Evolutionary conservation across 2,797 vertebrate genomes (phyloP), one percentile per base, ranked within the genome.

Genomic region (Potorous gilbertii): DNA sequence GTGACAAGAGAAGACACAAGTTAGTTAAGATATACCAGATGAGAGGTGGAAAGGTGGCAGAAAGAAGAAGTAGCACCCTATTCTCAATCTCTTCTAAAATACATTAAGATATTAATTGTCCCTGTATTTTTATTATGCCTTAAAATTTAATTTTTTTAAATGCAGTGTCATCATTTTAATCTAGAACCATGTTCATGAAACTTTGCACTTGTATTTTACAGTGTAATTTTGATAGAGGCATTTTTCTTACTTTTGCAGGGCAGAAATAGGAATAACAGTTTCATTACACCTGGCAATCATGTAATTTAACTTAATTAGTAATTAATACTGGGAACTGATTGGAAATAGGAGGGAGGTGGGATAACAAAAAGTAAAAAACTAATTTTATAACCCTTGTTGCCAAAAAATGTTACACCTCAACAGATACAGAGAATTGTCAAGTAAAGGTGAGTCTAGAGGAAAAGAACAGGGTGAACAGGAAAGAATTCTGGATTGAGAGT

Each of bases 211-310:
- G 57, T 31, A 54, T 95, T 31, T 59, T 90, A 90, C 54, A 81
- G 0, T 93, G 56, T 90, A 92, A 95, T 96, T 96, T 97, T 97
- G 93, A 93, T 96, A 96, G 90, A 74, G 90, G 62, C 54, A 16
- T 95, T 97, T 90, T 95, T 66, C n/a, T 96, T 96, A 93, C 56
- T 96, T 97, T 95, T 92, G 94, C 94, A 90, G 90, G 56, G 92
- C 90, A 96, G 92, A 95, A 90, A 27, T 52, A 92, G 90, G 27
- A 94, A n/a, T 91, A 92, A 94, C 89, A 8, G 12, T 96, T 95
- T 91, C 90, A 98, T 96, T 98, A 98, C 97, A 97, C 81, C 46
- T 94, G 57, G 95, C 55, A 95, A n/a, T n/a, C n/a, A n/a, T n/a
- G n/a, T n/a, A n/a, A n/a, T n/a, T n/a, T n/a, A 87, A 92, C 13